phyloP scores from a whole-genome alignment of 1,140 invertebrate genomes.

The Brachionus angularis region DNA sequence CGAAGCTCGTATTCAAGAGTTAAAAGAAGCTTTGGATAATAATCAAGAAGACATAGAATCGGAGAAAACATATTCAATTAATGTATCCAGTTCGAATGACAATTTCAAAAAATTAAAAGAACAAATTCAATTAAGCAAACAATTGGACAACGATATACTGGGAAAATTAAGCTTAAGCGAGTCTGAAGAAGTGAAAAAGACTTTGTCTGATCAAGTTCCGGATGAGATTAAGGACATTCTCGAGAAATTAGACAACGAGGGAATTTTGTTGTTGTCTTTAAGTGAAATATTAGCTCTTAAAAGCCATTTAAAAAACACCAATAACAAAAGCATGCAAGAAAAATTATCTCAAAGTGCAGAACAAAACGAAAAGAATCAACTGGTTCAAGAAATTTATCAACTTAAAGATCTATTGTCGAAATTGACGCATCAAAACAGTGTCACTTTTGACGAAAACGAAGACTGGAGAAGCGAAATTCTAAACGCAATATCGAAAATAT shows the following conservation, averaged over 20 bases:
- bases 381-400: slow-evolving; percentile 20
- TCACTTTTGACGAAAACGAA: not conserved
- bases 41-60: not conserved
- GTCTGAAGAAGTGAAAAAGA: not conserved
- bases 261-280: slow-evolving; percentile 14
- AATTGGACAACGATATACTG: not conserved
- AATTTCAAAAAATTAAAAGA: slow-evolving; percentile 35
- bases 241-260: slow-evolving; percentile 27
- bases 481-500: not conserved
- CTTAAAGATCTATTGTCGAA: slow-evolving; percentile 14
- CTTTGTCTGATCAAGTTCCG: too few relatives aligned
- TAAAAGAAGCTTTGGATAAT: not conserved
- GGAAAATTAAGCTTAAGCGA: not conserved
- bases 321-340: not conserved
- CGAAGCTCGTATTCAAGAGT: not conserved
- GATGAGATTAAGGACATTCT: slow-evolving; percentile 26
- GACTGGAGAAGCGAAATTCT: slow-evolving; percentile 1
- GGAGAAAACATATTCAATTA: not conserved
- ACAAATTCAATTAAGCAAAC: slow-evolving; percentile 33
- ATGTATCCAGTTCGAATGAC: not conserved
- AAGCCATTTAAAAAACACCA: slow-evolving; percentile 9
- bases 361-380: slow-evolving; percentile 4
- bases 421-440: not conserved
- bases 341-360: not conserved
- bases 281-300: slow-evolving; percentile 28